Percentiles rank a stretch among this genome's conserved stretches.
Evolutionary conservation across 2,888 invertebrate genomes (phyloP).

Genomic region (Galerucella nymphaeae): DNA sequence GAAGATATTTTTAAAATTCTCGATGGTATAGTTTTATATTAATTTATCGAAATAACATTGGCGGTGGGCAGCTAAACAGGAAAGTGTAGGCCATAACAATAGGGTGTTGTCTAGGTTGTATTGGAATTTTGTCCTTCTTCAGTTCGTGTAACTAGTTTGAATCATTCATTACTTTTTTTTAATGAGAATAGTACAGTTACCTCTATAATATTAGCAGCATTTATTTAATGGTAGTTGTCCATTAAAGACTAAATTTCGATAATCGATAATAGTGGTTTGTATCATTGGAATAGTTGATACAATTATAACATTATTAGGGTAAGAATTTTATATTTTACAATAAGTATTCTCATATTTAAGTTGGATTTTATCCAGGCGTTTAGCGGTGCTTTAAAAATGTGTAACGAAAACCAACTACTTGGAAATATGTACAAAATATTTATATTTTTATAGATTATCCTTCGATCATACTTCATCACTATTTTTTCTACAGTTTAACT

Average conservation of each 20-base stretch:
- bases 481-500: too few species aligned
- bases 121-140: conserved; percentile 14
- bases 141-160: conserved; percentile 4
- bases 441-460: too few species aligned
- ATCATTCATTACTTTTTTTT: neutral
- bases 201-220: neutral
- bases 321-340: neutral
- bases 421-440: too few species aligned
- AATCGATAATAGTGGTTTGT: too few species aligned
- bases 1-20: neutral
- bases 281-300: neutral
- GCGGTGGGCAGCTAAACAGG: conserved; percentile 19
- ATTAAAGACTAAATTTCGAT: neutral
- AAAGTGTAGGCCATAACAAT: conserved; percentile 24
- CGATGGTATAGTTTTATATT: conserved; percentile 17
- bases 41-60: conserved; percentile 14
- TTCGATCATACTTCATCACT: too few species aligned
- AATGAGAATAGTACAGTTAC: neutral
- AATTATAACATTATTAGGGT: neutral
- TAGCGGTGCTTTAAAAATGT: too few species aligned
- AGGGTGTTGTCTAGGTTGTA: conserved; percentile 30
- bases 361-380: too few species aligned
- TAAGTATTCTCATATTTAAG: too few species aligned
- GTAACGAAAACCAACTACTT: too few species aligned
- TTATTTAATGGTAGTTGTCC: neutral